Evolutionary conservation across 2,888 invertebrate species (phyloP), one percentile per base, ranked within the genome.

Genomic region (Synergus umbraculus): DNA sequence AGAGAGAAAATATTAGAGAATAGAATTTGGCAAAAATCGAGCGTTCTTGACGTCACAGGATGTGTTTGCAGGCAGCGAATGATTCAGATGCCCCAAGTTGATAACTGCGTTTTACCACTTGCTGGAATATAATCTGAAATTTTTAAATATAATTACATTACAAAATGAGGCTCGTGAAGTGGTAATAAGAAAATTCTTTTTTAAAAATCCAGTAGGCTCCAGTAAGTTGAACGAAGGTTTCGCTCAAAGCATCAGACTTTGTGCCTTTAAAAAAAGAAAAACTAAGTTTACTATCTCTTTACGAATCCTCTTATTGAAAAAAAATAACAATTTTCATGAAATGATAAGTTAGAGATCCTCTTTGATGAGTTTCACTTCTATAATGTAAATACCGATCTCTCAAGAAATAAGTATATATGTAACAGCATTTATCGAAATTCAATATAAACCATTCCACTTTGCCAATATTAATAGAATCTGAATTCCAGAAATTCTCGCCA

Each of bases 1-100:
- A 82, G 78, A 79, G 76, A 79, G 77, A 79, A 78, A 78, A 41
- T n/a, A 10, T 29, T 54, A 10, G 54, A 12, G 41, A 73, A 37
- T 54, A 73, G 54, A 73, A 37, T 12, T 67, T 67, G 22, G 54
- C 37, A n/a, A n/a, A 73, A 37, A 41, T 54, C 15, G 29, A 54
- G 54, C 22, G 13, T 73, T 54, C 37, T 29, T 4, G 22, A 63
- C 63, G 63, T 63, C 63, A 63, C 29, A 29, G 63, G 63, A 63
- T 29, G 7, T 63, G 1, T 60, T 60, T 22, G 13, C 22, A 63
- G 63, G 29, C 63, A 63, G 63, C 3, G 29, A 63, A 63, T 29
- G 63, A 29, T 63, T 29, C 63, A 63, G 63, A 63, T 63, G 63
- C 7, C 10, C 22, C 22, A 12, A 29, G 29, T 13, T 63, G 13